Conservation (phyloP, 2,797 vertebrate species). For the Hozukius guyotensis region DNA sequence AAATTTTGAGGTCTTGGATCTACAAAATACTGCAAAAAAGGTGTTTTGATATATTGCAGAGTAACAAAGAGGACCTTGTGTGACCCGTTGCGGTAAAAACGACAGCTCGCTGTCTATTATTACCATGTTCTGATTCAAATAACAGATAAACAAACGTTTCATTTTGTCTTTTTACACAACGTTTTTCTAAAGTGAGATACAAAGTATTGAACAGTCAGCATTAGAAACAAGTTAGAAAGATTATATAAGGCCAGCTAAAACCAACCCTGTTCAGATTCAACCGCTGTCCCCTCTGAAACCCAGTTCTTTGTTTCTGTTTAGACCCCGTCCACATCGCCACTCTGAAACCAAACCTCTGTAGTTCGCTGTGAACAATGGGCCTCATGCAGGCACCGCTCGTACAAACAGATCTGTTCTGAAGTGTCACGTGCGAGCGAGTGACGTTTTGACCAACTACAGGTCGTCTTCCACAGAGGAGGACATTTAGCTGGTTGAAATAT, state of each 20-base stretch:
- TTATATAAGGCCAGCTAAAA: constrained; percentile 86
- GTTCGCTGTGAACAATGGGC: background rate
- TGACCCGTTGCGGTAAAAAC: constrained; percentile 73
- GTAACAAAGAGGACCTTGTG: constrained; percentile 81
- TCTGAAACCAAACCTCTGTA: background rate
- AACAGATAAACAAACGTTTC: constrained; percentile 63
- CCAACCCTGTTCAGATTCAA: constrained; percentile 72
- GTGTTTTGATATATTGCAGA: constrained; percentile 83
- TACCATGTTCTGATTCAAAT: constrained; percentile 76
- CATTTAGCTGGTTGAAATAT: background rate
- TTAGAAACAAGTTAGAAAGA: constrained; percentile 85
- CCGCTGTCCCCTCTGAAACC: constrained; percentile 55
- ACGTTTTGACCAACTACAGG: background rate
- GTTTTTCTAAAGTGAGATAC: constrained; percentile 81
- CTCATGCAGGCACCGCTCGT: constrained; percentile 1
- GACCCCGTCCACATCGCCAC: constrained; percentile 60
- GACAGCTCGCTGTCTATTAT: constrained; percentile 71
- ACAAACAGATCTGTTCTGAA: background rate
- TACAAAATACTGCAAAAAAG: constrained; percentile 84
- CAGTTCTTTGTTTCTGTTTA: constrained; percentile 58
- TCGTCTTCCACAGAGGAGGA: background rate
- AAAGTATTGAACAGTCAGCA: constrained; percentile 88
- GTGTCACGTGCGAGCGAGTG: background rate
- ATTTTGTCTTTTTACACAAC: constrained; percentile 51
- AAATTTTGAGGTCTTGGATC: constrained; percentile 75